A percentile compares a stretch with the other conserved stretches of the same genome.
phyloP scores from a whole-genome alignment of 2,888 invertebrate species.

The Myopa testacea region DNA sequence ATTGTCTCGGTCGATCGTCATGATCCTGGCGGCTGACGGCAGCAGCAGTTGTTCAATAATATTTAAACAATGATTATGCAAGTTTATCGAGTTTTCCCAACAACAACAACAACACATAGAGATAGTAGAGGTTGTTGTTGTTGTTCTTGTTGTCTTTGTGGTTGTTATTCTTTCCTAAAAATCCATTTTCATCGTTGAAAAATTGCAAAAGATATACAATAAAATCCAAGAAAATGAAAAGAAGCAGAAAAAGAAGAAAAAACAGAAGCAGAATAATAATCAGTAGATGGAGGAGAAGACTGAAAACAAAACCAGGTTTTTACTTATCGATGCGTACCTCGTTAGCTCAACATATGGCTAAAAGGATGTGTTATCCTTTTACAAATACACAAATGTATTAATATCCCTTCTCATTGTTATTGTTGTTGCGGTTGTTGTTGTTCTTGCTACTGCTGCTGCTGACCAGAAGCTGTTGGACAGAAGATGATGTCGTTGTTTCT shows the following conservation, averaged over 20 bases:
- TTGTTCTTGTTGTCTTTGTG: too few relatives aligned
- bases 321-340: background rate
- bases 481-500: too few relatives aligned
- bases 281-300: background rate
- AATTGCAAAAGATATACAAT: background rate
- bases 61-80: constrained; percentile 17
- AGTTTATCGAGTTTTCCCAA: background rate
- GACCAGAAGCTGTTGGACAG: too few relatives aligned
- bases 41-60: background rate
- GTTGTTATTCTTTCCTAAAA: too few relatives aligned
- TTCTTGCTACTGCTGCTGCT: background rate
- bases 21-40: background rate
- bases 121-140: too few relatives aligned
- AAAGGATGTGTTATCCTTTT: constrained; percentile 15
- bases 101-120: too few relatives aligned
- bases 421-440: background rate
- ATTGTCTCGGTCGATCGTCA: background rate
- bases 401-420: background rate
- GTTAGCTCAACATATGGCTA: constrained; percentile 15
- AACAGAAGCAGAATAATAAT: too few relatives aligned
- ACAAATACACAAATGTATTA: constrained; percentile 8
- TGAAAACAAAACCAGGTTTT: background rate
- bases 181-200: background rate
- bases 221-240: too few relatives aligned
- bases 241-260: background rate